Conservation (phyloP, 2,113 vertebrate species). For the Hypocryptadius cinnamomeus region DNA sequence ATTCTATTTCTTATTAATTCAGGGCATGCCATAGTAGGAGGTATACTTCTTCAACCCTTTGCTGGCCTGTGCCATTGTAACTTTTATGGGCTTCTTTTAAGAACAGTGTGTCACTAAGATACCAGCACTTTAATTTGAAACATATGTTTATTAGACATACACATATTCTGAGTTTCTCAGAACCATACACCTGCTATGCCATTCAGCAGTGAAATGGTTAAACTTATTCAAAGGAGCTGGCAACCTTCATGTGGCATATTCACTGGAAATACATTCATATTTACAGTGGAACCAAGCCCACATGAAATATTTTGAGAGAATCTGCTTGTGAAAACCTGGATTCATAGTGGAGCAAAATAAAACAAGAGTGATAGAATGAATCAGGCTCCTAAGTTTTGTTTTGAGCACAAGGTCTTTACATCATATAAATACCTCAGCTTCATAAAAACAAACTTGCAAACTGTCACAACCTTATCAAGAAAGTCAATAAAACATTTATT, state of each 20-base stretch:
- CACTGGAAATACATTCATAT: constrained; percentile 35
- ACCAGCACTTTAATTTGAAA: not conserved
- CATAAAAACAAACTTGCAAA: constrained; percentile 25
- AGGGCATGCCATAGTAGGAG: not conserved
- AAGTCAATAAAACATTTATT: constrained; percentile 24
- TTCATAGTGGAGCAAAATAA: not conserved
- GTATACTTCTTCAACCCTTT: not conserved
- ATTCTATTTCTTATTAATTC: not conserved
- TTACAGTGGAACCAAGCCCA: not conserved
- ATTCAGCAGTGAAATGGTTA: not conserved
- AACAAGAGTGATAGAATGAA: constrained; percentile 9
- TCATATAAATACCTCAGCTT: constrained; percentile 7
- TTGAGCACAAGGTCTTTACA: not conserved
- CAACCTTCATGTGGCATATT: not conserved
- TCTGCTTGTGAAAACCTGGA: constrained; percentile 15
- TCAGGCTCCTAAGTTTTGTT: not conserved
- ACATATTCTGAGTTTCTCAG: not conserved
- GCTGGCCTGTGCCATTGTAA: not conserved
- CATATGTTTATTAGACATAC: not conserved
- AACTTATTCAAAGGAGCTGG: not conserved
- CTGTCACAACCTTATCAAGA: not conserved
- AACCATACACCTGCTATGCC: not conserved
- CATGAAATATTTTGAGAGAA: constrained; percentile 4
- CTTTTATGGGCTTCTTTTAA: not conserved
- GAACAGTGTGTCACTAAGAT: not conserved